Conservation (phyloP, 2,888 invertebrate species). For the Thysanoteuthis rhombus region DNA sequence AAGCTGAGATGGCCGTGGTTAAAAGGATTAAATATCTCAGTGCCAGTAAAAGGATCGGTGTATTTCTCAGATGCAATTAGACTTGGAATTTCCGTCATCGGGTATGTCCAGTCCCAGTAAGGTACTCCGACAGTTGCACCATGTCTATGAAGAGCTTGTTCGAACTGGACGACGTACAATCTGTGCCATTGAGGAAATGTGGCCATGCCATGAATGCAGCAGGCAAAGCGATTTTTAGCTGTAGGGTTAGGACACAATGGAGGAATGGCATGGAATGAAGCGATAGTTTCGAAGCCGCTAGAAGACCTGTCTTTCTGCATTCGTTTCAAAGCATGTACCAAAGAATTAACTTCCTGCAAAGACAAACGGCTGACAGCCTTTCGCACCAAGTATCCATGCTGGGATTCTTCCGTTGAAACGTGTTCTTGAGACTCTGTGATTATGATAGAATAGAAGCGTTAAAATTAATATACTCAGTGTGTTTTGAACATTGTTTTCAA, state of each 20-base stretch:
- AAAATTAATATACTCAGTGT: too few relatives aligned
- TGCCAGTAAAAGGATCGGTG: slow-evolving; percentile 36
- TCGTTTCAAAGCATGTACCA: slow-evolving; percentile 37
- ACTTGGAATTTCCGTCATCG: slow-evolving; percentile 35
- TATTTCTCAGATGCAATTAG: slow-evolving; percentile 37
- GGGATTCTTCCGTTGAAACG: not conserved
- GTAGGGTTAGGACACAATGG: slow-evolving; percentile 40
- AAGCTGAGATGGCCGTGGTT: slow-evolving; percentile 35
- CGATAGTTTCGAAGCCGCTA: slow-evolving; percentile 43
- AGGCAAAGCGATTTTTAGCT: slow-evolving; percentile 39
- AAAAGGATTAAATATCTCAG: slow-evolving; percentile 39
- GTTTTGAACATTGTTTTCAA: too few relatives aligned
- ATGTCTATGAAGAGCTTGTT: slow-evolving; percentile 41
- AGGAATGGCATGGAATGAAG: slow-evolving; percentile 44
- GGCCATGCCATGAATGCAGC: slow-evolving; percentile 45
- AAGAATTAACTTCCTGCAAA: slow-evolving; percentile 36
- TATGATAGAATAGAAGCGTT: not conserved
- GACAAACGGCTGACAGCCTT: slow-evolving; percentile 36
- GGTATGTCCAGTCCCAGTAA: slow-evolving; percentile 43
- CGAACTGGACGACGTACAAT: slow-evolving; percentile 43
- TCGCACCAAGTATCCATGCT: slow-evolving; percentile 33
- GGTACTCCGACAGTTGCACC: slow-evolving; percentile 42
- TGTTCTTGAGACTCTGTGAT: not conserved
- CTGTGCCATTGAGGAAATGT: slow-evolving; percentile 47
- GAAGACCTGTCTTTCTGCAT: slow-evolving; percentile 41